Evolutionary conservation across 2,797 vertebrate species (phyloP).

Genomic region (Hafferia zeledoni): DNA sequence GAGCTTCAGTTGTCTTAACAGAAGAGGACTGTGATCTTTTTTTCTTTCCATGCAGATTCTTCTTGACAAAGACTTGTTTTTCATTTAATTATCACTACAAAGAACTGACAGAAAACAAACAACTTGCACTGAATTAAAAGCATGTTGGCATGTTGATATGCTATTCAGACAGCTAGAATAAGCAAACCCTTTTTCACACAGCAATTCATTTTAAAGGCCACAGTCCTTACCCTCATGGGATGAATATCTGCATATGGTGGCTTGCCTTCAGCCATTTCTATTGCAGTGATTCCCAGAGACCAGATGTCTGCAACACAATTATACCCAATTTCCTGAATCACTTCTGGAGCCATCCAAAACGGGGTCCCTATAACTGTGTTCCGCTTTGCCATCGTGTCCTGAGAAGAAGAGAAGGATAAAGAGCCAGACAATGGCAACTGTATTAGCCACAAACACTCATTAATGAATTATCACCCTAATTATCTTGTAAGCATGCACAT

Average conservation of each 20-base stretch:
- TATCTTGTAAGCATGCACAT: accelerated
- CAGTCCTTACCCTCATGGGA: constrained; percentile 89
- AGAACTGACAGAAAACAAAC: background rate
- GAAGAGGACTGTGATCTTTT: background rate
- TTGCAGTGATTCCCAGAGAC: constrained; percentile 94
- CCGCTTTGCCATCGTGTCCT: constrained; percentile 98
- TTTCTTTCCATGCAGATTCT: background rate
- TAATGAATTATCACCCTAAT: background rate
- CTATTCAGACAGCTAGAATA: background rate
- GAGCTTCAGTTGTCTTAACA: background rate
- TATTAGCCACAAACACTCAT: background rate
- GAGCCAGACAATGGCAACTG: background rate
- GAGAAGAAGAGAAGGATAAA: background rate
- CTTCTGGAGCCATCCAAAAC: constrained; percentile 98
- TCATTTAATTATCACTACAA: background rate
- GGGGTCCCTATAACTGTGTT: constrained; percentile 97
- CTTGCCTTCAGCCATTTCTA: constrained; percentile 97
- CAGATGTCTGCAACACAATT: constrained; percentile 96
- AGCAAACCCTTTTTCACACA: background rate
- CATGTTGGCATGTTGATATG: background rate
- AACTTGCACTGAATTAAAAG: background rate
- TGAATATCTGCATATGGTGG: constrained; percentile 96
- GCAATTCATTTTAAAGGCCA: background rate
- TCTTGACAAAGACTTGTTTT: background rate
- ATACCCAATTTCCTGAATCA: constrained; percentile 97